Evolutionary conservation across 30 jellyfish, hydroid and myxozoan species (phyloP).

Genomic region (Aurelia aurita): DNA sequence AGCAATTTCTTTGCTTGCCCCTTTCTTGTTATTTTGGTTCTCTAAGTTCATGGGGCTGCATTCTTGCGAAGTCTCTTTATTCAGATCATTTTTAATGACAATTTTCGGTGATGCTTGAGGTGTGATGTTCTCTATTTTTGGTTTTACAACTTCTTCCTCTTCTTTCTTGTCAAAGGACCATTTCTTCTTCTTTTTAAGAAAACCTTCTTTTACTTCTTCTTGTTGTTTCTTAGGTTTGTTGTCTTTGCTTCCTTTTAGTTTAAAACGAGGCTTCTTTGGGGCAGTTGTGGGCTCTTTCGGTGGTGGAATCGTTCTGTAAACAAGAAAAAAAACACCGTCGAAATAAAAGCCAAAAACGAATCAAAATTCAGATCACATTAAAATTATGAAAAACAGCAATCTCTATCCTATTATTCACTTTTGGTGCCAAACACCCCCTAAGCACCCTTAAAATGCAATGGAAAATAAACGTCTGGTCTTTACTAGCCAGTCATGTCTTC

Average conservation of each 20-base stretch:
- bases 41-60: neutral
- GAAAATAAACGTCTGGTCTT: too few species aligned
- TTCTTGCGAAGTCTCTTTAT: neutral
- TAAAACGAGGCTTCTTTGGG: constrained; percentile 52
- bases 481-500: too few species aligned
- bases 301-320: constrained; percentile 22
- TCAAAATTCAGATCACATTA: too few species aligned
- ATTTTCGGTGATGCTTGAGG: constrained; percentile 23
- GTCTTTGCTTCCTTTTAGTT: constrained; percentile 53
- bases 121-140: constrained; percentile 15
- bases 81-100: constrained; percentile 6
- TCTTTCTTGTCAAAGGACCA: constrained; percentile 41
- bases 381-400: too few species aligned
- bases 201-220: neutral
- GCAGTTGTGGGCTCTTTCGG: constrained; percentile 48
- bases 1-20: neutral
- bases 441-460: too few species aligned
- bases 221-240: constrained; percentile 34
- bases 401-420: too few species aligned
- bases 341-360: neutral
- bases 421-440: too few species aligned
- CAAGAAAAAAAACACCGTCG: neutral
- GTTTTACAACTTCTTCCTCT: constrained; percentile 2
- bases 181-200: constrained; percentile 35
- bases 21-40: too few species aligned